Base-by-base conservation (phyloP, 1,140 invertebrate species). In the Galleria mellonella region DNA sequence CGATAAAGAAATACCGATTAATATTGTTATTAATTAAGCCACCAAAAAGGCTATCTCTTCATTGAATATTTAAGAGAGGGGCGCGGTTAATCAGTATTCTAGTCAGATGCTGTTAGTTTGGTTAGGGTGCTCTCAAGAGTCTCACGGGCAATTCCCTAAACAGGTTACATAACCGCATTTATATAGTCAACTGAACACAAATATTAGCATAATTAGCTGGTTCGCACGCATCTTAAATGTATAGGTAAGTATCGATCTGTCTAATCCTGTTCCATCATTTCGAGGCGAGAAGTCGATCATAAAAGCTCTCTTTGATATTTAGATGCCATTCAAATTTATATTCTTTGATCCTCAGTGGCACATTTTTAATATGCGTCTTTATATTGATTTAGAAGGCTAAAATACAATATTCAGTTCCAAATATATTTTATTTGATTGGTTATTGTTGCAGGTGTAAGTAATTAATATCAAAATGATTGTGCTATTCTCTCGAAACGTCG, bases 141-240 rank as follows among this genome's bases (percentile, higher is more conserved):
- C 69, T 64, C 69, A 52, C 47, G 57, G 59, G 62, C 62, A 47
- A 72, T 72, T 66, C 69, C 58, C 63, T 75, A 70, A 75, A 68
- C 61, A 66, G 59, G 60, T 75, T 71, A 71, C 56, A 55, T 64
- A 62, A 72, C 72, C 58, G 47, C 69, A 64, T 70, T 75, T 75
- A 75, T 75, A 72, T 70, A 55, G 48, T 59, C 60, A 63, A 52
- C 47, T 47, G 50, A 74, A 73, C 62, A 71, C 66, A 71, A 74
- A 72, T 73, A 77, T 74, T 72, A 68, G 61, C 65, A 62, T 74
- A 77, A 77, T 77, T 71, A 72, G 60, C 62, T 61, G 45, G 55
- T 47, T 62, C 51, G 56, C 45, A 62, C 58, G 61, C 52, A 50
- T 43, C 50, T 60, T 63, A 42, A 62, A 65, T 57, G 50, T 50